phyloP scores from a whole-genome alignment of 2,797 vertebrate genomes.

The Gallinago solitaria region DNA sequence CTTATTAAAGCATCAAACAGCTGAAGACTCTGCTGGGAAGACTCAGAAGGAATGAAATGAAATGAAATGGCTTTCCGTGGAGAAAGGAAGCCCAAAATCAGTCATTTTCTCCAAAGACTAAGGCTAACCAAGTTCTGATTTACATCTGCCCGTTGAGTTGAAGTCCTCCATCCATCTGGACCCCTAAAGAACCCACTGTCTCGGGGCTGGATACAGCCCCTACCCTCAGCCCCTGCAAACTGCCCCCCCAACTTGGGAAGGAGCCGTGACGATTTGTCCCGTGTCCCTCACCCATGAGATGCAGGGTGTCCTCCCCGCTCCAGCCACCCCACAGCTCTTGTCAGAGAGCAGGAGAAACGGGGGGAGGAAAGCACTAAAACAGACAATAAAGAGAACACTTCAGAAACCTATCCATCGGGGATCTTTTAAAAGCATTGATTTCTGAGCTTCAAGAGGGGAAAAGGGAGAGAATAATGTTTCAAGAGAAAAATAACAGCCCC shows the following conservation, averaged over 20 bases:
- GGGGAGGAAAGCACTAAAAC: background rate
- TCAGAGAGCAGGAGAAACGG: background rate
- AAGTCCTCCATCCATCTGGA: background rate
- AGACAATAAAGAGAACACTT: slow-evolving; percentile 32
- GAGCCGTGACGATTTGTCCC: background rate
- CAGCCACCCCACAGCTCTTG: background rate
- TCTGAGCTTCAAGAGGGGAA: slow-evolving; percentile 11
- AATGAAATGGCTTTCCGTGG: background rate
- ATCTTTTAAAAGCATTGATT: slow-evolving; percentile 56
- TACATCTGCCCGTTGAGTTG: background rate
- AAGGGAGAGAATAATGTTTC: slow-evolving; percentile 25
- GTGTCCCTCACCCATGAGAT: background rate
- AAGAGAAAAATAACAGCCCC: background rate
- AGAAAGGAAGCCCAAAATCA: background rate
- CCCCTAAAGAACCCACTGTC: background rate
- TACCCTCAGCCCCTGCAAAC: background rate
- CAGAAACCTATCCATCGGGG: background rate
- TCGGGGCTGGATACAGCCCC: rapidly evolving
- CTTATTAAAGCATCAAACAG: background rate
- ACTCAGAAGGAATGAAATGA: background rate
- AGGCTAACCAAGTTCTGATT: background rate
- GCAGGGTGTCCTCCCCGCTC: rapidly evolving
- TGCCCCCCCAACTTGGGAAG: background rate
- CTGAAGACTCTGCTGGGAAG: background rate
- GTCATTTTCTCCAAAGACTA: background rate